These are phyloP conservation scores for Mesochorus sp. DNA, from an alignment of 2,888 invertebrate species.

Conservation along the genomic window DNA sequence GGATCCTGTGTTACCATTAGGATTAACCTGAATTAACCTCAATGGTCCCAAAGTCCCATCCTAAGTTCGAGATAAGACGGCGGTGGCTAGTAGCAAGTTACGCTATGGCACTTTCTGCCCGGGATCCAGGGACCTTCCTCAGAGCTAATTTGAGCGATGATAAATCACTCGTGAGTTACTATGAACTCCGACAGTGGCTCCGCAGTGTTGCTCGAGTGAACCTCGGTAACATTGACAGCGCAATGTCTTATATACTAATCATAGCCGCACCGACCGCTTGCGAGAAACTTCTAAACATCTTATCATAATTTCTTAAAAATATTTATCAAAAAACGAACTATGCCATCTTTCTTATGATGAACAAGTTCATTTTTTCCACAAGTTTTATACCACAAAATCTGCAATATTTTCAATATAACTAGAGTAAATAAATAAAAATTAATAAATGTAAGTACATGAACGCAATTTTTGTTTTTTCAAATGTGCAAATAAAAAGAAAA, in stretches of 20 bases:
- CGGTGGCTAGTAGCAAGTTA: slow-evolving; percentile 78
- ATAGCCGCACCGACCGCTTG: slow-evolving; percentile 52
- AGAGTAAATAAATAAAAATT: no score
- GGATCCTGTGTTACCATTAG: no score
- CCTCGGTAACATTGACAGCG: slow-evolving; percentile 22
- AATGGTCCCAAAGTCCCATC: slow-evolving; percentile 63
- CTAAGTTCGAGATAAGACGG: slow-evolving; percentile 70
- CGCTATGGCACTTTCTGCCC: slow-evolving; percentile 83
- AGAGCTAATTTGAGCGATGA: slow-evolving; percentile 79
- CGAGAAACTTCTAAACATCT: slow-evolving; percentile 65
- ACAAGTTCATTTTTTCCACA: no score
- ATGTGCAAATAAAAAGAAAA: neutral
- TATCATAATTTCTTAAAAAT: slow-evolving; percentile 25
- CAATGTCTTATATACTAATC: slow-evolving; percentile 51
- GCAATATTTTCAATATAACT: no score
- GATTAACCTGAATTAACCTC: no score
- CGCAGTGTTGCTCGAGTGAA: slow-evolving; percentile 81
- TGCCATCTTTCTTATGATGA: no score
- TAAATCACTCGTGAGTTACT: no score
- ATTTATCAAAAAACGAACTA: no score
- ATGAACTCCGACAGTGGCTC: slow-evolving; percentile 81
- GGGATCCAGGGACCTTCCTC: slow-evolving; percentile 84
- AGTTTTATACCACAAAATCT: no score
- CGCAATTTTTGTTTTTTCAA: no score
- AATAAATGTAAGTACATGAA: no score